Percentiles rank a stretch among this genome's conserved stretches.
Evolutionary conservation across 2,113 vertebrate species (phyloP).

Genomic region (Caloenas nicobarica): DNA sequence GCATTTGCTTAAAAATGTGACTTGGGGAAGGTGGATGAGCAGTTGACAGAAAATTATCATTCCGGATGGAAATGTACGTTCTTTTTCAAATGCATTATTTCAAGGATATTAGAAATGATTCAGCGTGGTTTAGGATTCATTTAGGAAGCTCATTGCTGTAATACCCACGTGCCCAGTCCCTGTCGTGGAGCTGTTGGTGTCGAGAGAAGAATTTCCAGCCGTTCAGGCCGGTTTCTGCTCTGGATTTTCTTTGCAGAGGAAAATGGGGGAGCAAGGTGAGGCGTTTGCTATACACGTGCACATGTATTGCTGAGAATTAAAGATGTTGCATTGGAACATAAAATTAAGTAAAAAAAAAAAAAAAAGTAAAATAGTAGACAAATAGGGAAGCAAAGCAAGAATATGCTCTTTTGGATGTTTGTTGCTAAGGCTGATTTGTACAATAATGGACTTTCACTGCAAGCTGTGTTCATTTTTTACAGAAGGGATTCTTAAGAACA

Average conservation of each 20-base stretch:
- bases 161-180: accelerated
- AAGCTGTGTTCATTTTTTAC: background rate
- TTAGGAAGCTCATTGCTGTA: background rate
- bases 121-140: background rate
- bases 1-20: background rate
- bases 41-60: background rate
- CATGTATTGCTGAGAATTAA: background rate
- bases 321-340: background rate
- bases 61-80: background rate
- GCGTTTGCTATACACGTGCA: background rate
- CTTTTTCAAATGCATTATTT: background rate
- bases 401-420: background rate
- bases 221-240: background rate
- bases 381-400: background rate
- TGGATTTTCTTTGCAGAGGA: background rate
- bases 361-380: background rate
- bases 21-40: background rate
- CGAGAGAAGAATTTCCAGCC: too few relatives aligned
- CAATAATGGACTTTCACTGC: background rate
- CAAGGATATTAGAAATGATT: background rate
- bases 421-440: background rate
- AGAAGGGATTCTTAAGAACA: background rate
- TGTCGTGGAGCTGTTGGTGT: background rate
- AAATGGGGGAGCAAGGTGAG: background rate
- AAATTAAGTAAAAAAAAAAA: background rate